Percentiles rank a stretch among this genome's conserved stretches.
Conservation (phyloP, 2,888 invertebrate species). For the Nomada fucata region DNA sequence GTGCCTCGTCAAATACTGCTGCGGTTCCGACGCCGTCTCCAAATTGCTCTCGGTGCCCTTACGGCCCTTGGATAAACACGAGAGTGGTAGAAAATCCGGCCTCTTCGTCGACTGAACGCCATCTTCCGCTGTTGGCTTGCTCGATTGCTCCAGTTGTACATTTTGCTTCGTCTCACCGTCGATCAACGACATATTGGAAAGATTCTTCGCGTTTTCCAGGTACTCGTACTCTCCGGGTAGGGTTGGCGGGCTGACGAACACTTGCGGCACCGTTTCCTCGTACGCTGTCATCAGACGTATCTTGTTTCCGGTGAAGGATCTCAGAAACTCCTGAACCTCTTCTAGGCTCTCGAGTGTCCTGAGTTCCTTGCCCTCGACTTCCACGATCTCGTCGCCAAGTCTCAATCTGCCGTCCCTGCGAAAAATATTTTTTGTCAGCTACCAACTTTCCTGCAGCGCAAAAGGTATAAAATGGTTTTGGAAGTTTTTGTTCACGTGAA, state of each 20-base stretch:
- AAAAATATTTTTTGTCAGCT: conserved; percentile 23
- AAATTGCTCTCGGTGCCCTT: conserved; percentile 68
- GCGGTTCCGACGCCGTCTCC: conserved; percentile 72
- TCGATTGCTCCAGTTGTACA: conserved; percentile 43
- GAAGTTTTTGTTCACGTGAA: too few relatives aligned
- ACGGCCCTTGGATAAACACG: conserved; percentile 69
- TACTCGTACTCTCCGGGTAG: conserved; percentile 75
- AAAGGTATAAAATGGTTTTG: too few relatives aligned
- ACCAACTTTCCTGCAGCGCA: too few relatives aligned
- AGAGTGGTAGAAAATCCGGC: conserved; percentile 78
- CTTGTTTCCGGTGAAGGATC: conserved; percentile 79
- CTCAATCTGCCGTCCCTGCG: conserved; percentile 91
- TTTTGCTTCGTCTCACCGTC: conserved; percentile 64
- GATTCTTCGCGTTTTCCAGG: conserved; percentile 77
- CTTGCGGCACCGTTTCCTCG: conserved; percentile 81
- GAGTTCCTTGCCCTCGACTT: conserved; percentile 93
- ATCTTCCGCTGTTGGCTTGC: conserved; percentile 29
- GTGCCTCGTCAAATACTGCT: conserved; percentile 79
- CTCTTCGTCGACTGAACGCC: conserved; percentile 70
- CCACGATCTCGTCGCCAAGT: conserved; percentile 95
- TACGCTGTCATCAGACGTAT: conserved; percentile 80
- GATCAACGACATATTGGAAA: conserved; percentile 75
- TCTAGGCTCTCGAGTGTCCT: conserved; percentile 86
- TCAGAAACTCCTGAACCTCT: conserved; percentile 81
- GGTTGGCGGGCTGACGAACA: conserved; percentile 71